Conservation (phyloP, 2,113 vertebrate genomes). For the Melospiza georgiana region DNA sequence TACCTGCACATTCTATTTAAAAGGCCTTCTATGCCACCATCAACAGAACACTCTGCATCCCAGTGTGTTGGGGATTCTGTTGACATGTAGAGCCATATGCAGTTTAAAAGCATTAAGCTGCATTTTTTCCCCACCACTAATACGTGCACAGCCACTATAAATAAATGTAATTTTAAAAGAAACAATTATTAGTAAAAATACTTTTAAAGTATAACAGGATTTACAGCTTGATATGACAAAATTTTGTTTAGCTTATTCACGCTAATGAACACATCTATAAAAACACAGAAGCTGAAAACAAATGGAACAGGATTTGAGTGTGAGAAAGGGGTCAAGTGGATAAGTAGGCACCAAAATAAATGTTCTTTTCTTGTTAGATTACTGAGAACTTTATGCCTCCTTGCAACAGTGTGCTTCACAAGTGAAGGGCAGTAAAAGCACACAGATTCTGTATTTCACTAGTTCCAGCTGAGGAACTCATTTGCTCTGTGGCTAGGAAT, state of each 20-base stretch:
- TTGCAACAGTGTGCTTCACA: not conserved
- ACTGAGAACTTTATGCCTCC: not conserved
- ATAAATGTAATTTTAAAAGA: not conserved
- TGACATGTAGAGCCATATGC: not conserved
- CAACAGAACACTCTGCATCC: not conserved
- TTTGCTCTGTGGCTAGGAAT: constrained; percentile 8
- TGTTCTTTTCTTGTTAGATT: not conserved
- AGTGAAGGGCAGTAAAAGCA: not conserved
- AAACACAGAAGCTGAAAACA: not conserved
- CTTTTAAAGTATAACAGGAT: not conserved
- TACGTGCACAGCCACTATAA: not conserved
- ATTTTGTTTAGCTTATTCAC: not conserved
- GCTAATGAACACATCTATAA: not conserved
- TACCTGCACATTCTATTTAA: not conserved
- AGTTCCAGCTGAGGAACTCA: constrained; percentile 35
- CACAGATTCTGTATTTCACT: not conserved
- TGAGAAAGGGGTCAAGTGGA: not conserved
- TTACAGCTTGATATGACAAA: not conserved
- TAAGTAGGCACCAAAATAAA: not conserved
- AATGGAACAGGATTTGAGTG: not conserved
- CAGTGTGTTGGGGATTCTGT: not conserved
- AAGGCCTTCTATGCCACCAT: not conserved
- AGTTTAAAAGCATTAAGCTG: not conserved
- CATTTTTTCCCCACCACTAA: not conserved
- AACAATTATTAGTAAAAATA: not conserved